A percentile compares a stretch with the other conserved stretches of the same genome.
Evolutionary conservation across 35 echinoderm and acorn worm genomes (phyloP).

Genomic region (Apostichopus parvimensis): DNA sequence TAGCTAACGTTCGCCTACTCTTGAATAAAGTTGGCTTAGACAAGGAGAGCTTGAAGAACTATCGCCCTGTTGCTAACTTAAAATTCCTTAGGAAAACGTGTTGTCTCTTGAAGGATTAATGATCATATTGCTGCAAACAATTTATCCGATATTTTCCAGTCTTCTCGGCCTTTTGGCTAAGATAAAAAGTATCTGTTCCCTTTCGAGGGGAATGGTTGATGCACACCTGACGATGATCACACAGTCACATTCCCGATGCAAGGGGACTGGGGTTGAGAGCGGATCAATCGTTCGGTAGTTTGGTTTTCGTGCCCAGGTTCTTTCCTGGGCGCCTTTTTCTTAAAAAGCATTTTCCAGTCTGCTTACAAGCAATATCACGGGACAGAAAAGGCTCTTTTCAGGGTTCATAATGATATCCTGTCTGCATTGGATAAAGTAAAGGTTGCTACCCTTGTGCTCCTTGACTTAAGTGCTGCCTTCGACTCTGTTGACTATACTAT

Average conservation of each 20-base stretch:
- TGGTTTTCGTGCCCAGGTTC: too few species aligned
- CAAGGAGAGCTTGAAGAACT: not conserved
- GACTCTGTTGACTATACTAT: not conserved
- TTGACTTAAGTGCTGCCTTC: too few species aligned
- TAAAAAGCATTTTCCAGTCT: conserved; percentile 19
- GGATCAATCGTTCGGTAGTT: too few species aligned
- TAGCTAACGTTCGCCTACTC: not conserved
- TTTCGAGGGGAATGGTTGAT: not conserved
- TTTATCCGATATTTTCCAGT: conserved; percentile 47
- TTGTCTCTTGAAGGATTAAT: conserved; percentile 33
- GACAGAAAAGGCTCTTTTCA: conserved; percentile 48
- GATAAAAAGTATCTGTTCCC: not conserved
- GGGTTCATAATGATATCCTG: conserved; percentile 67
- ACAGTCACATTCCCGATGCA: too few species aligned
- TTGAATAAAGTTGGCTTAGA: conserved; percentile 26
- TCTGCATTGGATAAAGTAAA: conserved; percentile 43
- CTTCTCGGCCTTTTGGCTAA: not conserved
- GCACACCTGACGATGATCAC: not conserved
- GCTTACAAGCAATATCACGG: conserved; percentile 51
- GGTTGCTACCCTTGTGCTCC: conserved; percentile 9
- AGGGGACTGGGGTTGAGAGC: too few species aligned
- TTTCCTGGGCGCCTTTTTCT: too few species aligned
- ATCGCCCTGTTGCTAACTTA: conserved; percentile 11
- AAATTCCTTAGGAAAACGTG: conserved; percentile 55
- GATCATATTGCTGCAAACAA: conserved; percentile 37